A percentile compares a stretch with the other conserved stretches of the same genome.
phyloP scores from a whole-genome alignment of 2,888 invertebrate species.

The Eupithecia vulgata region DNA sequence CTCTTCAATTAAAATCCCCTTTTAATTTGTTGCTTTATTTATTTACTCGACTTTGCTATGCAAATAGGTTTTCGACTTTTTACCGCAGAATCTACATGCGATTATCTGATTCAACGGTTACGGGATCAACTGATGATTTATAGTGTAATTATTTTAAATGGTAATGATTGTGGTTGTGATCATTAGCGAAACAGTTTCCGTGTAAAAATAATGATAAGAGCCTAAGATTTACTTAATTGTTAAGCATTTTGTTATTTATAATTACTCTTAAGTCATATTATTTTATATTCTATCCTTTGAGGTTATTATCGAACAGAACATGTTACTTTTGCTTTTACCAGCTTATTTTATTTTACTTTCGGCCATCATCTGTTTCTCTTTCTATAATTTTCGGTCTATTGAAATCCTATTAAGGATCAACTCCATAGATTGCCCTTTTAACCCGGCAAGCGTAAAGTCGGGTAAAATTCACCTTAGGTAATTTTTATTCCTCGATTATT shows the following conservation, averaged over 20 bases:
- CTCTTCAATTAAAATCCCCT: conserved; percentile 76
- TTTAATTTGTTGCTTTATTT: conserved; percentile 77
- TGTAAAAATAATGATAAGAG: neutral
- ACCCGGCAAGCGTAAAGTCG: no score
- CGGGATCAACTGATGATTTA: conserved; percentile 57
- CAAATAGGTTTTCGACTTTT: conserved; percentile 54
- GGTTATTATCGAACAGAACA: neutral
- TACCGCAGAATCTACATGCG: conserved; percentile 51
- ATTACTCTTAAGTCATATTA: neutral
- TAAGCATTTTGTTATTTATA: neutral
- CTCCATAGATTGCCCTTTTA: neutral
- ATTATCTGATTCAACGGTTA: conserved; percentile 48
- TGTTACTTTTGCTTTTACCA: neutral
- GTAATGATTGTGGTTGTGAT: conserved; percentile 46
- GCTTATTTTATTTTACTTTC: neutral
- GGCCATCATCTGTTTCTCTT: neutral
- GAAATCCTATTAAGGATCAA: neutral
- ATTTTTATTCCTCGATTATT: no score
- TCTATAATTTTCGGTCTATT: neutral
- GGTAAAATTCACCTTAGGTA: no score
- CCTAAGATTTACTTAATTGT: neutral
- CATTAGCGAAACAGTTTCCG: conserved; percentile 18
- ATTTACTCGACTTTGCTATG: conserved; percentile 58
- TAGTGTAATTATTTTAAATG: conserved; percentile 54
- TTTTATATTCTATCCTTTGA: neutral